These are phyloP conservation scores for Aphis craccivora DNA, from an alignment of 1,140 invertebrate genomes.

Conservation along the genomic window DNA sequence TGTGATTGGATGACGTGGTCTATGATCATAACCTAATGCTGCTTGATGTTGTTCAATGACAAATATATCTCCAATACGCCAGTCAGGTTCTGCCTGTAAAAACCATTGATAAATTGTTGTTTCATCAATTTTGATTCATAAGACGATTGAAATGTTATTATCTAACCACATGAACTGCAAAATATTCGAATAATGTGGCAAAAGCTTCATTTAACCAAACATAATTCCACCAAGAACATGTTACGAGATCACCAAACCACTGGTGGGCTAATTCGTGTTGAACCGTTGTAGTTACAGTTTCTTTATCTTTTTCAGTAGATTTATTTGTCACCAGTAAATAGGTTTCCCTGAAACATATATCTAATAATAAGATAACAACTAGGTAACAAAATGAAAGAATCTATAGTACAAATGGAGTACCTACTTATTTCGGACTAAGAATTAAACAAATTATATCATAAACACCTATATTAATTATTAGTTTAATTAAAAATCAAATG, in stretches of 20 bases:
- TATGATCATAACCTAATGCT: conserved; percentile 73
- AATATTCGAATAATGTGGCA: conserved; percentile 65
- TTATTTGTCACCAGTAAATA: conserved; percentile 37
- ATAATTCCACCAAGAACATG: conserved; percentile 65
- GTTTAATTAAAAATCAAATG: too few relatives aligned
- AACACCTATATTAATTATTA: too few relatives aligned
- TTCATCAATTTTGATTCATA: neutral
- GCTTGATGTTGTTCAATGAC: conserved; percentile 65
- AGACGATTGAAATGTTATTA: neutral
- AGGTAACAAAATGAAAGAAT: neutral
- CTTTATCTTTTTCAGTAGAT: conserved; percentile 58
- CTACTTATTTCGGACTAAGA: too few relatives aligned
- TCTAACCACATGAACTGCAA: conserved; percentile 57
- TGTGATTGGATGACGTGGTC: conserved; percentile 72
- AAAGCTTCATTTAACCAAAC: conserved; percentile 71
- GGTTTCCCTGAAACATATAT: conserved; percentile 51
- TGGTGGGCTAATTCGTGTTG: conserved; percentile 68
- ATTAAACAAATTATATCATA: too few relatives aligned
- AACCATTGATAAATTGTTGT: neutral
- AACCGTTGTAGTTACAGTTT: conserved; percentile 65
- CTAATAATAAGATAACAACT: neutral
- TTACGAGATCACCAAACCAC: conserved; percentile 67
- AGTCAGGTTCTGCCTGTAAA: conserved; percentile 63
- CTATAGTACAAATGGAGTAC: too few relatives aligned
- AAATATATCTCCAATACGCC: conserved; percentile 64